These are phyloP conservation scores for Pachliopta kotzebuea DNA, from an alignment of 2,888 invertebrate species.

Conservation along the genomic window DNA sequence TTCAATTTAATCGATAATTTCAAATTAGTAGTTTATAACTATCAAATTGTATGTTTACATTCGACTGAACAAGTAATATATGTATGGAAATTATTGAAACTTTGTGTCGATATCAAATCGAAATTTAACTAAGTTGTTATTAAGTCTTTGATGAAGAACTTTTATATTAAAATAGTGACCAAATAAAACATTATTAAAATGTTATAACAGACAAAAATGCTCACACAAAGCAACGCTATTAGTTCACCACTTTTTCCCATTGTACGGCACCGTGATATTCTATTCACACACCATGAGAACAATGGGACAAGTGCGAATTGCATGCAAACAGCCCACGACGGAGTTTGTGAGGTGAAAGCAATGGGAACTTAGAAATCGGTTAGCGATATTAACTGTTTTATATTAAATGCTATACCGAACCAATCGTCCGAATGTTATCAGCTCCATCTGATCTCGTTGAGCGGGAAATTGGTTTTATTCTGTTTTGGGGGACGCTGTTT, in stretches of 20 bases:
- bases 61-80: too few relatives aligned
- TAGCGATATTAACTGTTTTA: slow-evolving; percentile 42
- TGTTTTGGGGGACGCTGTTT: background rate
- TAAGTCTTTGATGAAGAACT: background rate
- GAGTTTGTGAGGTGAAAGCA: slow-evolving; percentile 62
- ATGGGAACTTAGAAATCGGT: slow-evolving; percentile 63
- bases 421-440: slow-evolving; percentile 23
- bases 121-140: background rate
- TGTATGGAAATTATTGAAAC: too few relatives aligned
- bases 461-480: slow-evolving; percentile 18
- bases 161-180: slow-evolving; percentile 7
- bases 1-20: too few relatives aligned
- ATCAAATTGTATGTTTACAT: too few relatives aligned
- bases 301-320: slow-evolving; percentile 59
- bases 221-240: slow-evolving; percentile 17
- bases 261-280: slow-evolving; percentile 32
- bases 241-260: slow-evolving; percentile 32
- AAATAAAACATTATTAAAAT: slow-evolving; percentile 12
- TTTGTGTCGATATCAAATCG: too few relatives aligned
- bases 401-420: slow-evolving; percentile 30
- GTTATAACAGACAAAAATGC: slow-evolving; percentile 9
- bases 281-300: slow-evolving; percentile 47
- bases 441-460: slow-evolving; percentile 4
- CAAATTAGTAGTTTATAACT: too few relatives aligned
- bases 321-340: slow-evolving; percentile 45